A percentile compares a stretch with the other conserved stretches of the same genome.
Conservation (phyloP, 2,113 vertebrate genomes). For the Labrus mixtus region DNA sequence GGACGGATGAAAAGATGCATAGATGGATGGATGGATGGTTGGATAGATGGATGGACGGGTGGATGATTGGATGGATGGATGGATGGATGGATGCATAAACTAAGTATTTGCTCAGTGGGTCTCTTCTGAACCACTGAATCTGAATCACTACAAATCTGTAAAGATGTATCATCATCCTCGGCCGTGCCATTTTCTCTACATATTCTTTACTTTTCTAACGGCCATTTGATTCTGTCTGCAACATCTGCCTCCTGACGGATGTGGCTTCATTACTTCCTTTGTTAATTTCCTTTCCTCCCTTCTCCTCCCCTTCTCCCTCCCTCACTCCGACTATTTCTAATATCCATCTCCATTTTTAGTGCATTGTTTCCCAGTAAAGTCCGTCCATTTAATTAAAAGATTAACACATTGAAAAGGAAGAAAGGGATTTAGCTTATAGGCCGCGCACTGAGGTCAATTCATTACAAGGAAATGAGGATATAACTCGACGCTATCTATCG, state of each 20-base stretch:
- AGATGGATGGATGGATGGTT: constrained; percentile 33
- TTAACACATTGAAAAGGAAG: constrained; percentile 70
- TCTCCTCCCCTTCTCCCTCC: not conserved
- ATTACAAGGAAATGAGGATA: constrained; percentile 74
- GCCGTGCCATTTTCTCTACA: constrained; percentile 11
- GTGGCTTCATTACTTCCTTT: constrained; percentile 13
- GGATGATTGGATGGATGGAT: constrained; percentile 27
- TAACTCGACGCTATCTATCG: constrained; percentile 55
- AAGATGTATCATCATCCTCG: constrained; percentile 18
- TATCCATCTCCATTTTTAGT: constrained; percentile 50
- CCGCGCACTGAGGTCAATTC: constrained; percentile 59
- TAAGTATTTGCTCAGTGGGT: constrained; percentile 24
- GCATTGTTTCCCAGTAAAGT: constrained; percentile 58
- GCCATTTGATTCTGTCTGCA: constrained; percentile 8
- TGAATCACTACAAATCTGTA: constrained; percentile 21
- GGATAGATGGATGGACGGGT: constrained; percentile 37
- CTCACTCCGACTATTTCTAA: constrained; percentile 12
- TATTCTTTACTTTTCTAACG: constrained; percentile 23
- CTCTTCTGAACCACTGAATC: too few species aligned
- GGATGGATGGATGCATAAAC: constrained; percentile 37
- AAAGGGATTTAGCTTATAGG: constrained; percentile 68
- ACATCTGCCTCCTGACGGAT: constrained; percentile 5
- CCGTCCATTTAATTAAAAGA: constrained; percentile 76
- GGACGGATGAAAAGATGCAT: too few species aligned
- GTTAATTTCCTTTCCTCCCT: constrained; percentile 17